Percentiles rank a stretch among this genome's conserved stretches.
Evolutionary conservation across 2,113 vertebrate genomes (phyloP).

Genomic region (Rafetus swinhoei): DNA sequence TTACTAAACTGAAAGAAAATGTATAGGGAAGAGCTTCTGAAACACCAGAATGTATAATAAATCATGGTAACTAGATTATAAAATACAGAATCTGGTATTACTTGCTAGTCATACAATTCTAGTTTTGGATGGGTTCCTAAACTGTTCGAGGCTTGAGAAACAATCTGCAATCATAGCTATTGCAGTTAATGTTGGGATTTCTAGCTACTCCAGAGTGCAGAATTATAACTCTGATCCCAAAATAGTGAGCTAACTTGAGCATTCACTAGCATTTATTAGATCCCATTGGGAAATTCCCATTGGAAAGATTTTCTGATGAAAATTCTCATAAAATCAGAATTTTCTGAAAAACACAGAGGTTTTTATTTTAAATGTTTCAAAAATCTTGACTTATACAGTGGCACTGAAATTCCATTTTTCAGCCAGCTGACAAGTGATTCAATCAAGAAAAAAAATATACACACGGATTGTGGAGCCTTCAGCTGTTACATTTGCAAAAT

Average conservation of each 20-base stretch:
- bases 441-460: not conserved
- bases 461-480: not conserved
- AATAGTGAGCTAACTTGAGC: not conserved
- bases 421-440: not conserved
- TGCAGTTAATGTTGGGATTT: not conserved
- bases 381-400: not conserved
- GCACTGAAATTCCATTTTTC: not conserved
- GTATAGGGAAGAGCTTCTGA: not conserved
- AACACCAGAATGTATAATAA: slow-evolving; percentile 31
- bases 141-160: not conserved
- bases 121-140: not conserved
- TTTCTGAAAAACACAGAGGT: not conserved
- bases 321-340: not conserved
- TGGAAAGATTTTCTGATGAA: not conserved
- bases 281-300: not conserved
- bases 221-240: not conserved
- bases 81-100: not conserved
- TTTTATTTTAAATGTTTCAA: not conserved
- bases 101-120: slow-evolving; percentile 2
- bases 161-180: not conserved
- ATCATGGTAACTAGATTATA: slow-evolving; percentile 4
- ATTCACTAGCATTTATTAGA: not conserved
- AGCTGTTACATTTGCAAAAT: not conserved
- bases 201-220: not conserved
- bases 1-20: slow-evolving; percentile 22